Percentiles rank a stretch among this genome's conserved stretches.
Evolutionary conservation across 2,113 vertebrate genomes (phyloP).

Genomic region (Noctilio leporinus): DNA sequence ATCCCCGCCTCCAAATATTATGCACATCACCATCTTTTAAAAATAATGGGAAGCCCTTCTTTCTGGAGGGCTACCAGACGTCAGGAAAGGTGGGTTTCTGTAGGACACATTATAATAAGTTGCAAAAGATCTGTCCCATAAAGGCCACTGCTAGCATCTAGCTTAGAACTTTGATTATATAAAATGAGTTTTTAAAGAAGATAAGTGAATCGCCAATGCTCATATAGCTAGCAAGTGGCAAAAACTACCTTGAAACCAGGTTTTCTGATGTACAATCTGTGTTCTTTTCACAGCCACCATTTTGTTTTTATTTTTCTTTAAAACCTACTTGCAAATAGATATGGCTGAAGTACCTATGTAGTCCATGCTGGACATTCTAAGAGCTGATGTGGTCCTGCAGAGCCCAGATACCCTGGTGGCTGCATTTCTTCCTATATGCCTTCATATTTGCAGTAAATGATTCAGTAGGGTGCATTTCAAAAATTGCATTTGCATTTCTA

Average conservation of each 20-base stretch:
- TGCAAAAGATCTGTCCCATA: background rate
- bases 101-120: background rate
- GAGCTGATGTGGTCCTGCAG: background rate
- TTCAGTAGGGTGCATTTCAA: constrained; percentile 13
- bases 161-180: background rate
- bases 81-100: background rate
- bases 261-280: background rate
- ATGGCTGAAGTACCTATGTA: background rate
- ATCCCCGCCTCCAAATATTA: background rate
- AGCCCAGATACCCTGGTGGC: background rate
- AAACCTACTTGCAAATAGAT: background rate
- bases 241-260: background rate
- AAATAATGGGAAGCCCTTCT: background rate
- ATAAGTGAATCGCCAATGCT: background rate
- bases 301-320: constrained; percentile 20
- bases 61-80: background rate
- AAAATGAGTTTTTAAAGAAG: background rate
- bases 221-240: background rate
- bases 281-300: background rate
- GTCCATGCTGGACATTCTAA: background rate
- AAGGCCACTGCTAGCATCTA: background rate
- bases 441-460: background rate
- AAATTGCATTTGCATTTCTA: constrained; percentile 44
- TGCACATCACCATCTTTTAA: background rate
- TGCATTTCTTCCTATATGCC: background rate